Percentiles rank a stretch among this genome's conserved stretches.
Evolutionary conservation across 2,797 vertebrate species (phyloP).

Genomic region (Furcifer pardalis): DNA sequence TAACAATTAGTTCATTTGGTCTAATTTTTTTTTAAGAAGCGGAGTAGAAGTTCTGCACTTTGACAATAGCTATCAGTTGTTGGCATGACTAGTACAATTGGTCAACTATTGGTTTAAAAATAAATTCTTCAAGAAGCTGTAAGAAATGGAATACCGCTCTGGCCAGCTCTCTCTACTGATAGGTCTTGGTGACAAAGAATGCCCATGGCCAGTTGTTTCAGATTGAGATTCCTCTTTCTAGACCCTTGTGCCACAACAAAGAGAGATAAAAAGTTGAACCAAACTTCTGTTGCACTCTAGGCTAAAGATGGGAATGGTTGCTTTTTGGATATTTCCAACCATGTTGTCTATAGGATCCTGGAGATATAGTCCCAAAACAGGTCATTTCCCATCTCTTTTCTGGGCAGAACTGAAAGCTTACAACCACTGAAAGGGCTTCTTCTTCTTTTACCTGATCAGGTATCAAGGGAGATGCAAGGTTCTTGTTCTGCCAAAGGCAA

Average conservation of each 20-base stretch:
- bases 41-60: constrained; percentile 34
- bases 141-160: constrained; percentile 1
- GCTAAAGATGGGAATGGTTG: too few relatives aligned
- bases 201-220: constrained; percentile 2
- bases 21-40: too few relatives aligned
- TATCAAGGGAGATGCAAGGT: too few relatives aligned
- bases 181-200: constrained; percentile 26
- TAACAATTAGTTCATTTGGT: constrained; percentile 2
- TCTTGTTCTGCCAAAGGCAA: too few relatives aligned
- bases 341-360: too few relatives aligned
- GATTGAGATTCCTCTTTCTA: neutral
- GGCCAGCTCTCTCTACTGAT: constrained; percentile 20
- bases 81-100: constrained; percentile 16
- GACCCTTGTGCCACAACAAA: neutral
- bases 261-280: neutral
- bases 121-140: constrained; percentile 12
- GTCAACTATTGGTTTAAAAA: neutral
- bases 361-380: too few relatives aligned
- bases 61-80: constrained; percentile 1
- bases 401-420: too few relatives aligned
- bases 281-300: neutral
- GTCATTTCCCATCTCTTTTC: too few relatives aligned
- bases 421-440: neutral
- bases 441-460: too few relatives aligned
- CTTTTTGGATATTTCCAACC: too few relatives aligned